Conservation (phyloP, 2,888 invertebrate genomes). For the Hirtodrosophila histrioides region DNA sequence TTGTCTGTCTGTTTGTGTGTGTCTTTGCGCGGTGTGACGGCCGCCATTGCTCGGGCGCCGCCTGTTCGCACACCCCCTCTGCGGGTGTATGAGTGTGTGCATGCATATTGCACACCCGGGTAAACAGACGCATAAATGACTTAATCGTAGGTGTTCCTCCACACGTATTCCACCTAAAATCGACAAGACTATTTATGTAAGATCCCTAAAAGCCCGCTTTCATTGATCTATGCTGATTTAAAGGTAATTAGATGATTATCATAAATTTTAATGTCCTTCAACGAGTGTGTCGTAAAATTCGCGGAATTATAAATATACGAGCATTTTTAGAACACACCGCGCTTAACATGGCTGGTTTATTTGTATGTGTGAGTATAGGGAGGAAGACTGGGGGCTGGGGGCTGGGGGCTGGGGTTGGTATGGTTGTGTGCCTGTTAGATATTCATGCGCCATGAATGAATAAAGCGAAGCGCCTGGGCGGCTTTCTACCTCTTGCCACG, state of each 20-base stretch:
- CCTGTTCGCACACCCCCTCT: conserved; percentile 7
- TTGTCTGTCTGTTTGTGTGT: conserved; percentile 3
- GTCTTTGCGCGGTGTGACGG: conserved; percentile 44
- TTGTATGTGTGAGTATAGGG: conserved; percentile 24
- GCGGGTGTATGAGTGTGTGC: conserved; percentile 28
- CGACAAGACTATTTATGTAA: neutral
- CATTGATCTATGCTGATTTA: no score
- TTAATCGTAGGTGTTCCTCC: conserved; percentile 51
- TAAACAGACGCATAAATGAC: conserved; percentile 60
- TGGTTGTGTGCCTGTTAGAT: conserved; percentile 47
- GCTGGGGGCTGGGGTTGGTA: neutral
- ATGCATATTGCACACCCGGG: conserved; percentile 61
- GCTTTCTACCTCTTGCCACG: conserved; percentile 46
- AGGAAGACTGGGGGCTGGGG: neutral
- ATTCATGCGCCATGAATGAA: conserved; percentile 72
- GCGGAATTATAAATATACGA: no score
- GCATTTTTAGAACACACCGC: no score
- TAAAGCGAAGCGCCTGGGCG: conserved; percentile 57
- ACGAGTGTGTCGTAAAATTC: no score
- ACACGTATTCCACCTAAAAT: conserved; percentile 15
- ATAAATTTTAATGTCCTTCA: no score
- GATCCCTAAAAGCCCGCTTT: neutral
- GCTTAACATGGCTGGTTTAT: conserved; percentile 6
- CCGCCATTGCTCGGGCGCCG: conserved; percentile 39
- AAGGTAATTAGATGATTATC: no score